phyloP scores from a whole-genome alignment of 2,797 vertebrate species.

The Notoglanidium macrostoma region DNA sequence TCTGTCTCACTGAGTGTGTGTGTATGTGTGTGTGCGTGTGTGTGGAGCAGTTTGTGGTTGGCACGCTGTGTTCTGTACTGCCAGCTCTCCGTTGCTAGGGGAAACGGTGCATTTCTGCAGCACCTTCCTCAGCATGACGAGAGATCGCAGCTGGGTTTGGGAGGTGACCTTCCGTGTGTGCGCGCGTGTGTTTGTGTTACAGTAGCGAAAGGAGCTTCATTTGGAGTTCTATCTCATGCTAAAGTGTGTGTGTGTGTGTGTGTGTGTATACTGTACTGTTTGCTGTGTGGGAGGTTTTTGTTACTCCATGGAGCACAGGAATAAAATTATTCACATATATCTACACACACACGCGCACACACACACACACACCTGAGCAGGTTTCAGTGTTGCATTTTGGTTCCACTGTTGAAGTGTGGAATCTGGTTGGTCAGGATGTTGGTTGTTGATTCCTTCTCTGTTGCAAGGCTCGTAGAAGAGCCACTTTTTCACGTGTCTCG shows the following conservation, averaged over 20 bases:
- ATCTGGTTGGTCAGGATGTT: not conserved
- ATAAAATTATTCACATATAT: not conserved
- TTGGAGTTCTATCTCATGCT: not conserved
- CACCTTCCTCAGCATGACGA: constrained; percentile 34
- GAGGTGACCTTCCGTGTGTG: constrained; percentile 42
- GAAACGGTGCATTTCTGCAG: constrained; percentile 48
- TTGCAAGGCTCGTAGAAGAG: too few relatives aligned
- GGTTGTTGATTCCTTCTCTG: not conserved
- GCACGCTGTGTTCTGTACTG: constrained; percentile 52
- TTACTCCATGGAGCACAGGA: not conserved
- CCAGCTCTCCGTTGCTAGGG: constrained; percentile 52
- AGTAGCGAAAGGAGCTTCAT: not conserved
- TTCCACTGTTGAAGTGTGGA: not conserved
- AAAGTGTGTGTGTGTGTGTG: not conserved
- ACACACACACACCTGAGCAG: not conserved
- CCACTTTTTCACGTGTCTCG: too few relatives aligned
- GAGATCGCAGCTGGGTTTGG: constrained; percentile 30
- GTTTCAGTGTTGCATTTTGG: not conserved
- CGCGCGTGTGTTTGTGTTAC: constrained; percentile 30
- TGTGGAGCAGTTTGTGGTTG: constrained; percentile 45
- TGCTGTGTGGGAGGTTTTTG: not conserved
- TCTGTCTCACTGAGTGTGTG: constrained; percentile 6
- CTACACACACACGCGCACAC: not conserved
- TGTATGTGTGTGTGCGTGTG: constrained; percentile 38
- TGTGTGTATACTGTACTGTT: not conserved